phyloP scores from a whole-genome alignment of 2,113 vertebrate species.

The Epinephelus cyanopodus region DNA sequence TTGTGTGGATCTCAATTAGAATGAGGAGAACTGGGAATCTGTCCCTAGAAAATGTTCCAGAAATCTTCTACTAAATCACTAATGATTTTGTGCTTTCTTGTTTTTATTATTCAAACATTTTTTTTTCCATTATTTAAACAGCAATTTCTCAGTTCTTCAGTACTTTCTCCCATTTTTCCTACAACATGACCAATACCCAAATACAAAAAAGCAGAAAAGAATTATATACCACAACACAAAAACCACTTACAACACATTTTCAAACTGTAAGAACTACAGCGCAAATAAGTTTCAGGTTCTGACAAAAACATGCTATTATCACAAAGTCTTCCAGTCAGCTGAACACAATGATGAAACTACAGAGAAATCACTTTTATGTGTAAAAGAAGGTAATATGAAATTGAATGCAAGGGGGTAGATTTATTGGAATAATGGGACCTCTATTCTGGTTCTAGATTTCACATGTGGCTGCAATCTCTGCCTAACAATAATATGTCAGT shows the following conservation, averaged over 20 bases:
- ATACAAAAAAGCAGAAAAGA: not conserved
- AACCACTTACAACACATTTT: not conserved
- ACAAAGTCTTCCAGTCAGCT: constrained; percentile 48
- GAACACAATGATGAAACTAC: constrained; percentile 78
- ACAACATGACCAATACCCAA: not conserved
- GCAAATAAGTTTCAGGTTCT: constrained; percentile 13
- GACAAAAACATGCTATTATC: constrained; percentile 48
- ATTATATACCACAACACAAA: not conserved
- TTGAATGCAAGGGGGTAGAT: constrained; percentile 63
- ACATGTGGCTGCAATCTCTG: constrained; percentile 67
- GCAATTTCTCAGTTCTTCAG: not conserved
- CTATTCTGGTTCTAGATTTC: constrained; percentile 63
- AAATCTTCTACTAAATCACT: constrained; percentile 14
- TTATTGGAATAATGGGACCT: constrained; percentile 73
- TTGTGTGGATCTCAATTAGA: constrained; percentile 36
- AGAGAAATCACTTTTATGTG: constrained; percentile 73
- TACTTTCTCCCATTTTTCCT: not conserved
- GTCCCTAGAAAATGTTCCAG: constrained; percentile 14
- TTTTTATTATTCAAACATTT: not conserved
- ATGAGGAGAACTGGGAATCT: constrained; percentile 11
- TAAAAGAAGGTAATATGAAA: constrained; percentile 62
- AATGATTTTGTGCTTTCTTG: not conserved
- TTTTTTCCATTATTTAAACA: constrained; percentile 4
- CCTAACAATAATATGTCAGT: constrained; percentile 50
- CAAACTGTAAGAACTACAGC: not conserved